A percentile compares a stretch with the other conserved stretches of the same genome.
These are phyloP conservation scores for Nasonovia ribisnigri DNA, from an alignment of 2,888 invertebrate species.

Conservation along the genomic window DNA sequence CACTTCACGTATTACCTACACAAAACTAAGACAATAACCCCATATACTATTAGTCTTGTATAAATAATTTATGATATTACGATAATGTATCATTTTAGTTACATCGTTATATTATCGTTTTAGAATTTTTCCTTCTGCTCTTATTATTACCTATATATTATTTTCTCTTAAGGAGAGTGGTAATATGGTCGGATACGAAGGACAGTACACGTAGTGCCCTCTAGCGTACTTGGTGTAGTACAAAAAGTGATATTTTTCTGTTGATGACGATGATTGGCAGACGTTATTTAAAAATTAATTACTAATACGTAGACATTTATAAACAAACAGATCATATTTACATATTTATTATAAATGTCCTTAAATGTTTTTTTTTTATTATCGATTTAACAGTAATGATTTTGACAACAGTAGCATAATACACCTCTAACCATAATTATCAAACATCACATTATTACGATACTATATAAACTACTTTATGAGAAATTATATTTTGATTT, in stretches of 20 bases:
- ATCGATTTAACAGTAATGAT: neutral
- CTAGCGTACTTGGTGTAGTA: neutral
- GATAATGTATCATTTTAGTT: neutral
- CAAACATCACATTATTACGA: too few species aligned
- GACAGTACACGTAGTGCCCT: neutral
- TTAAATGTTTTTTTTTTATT: too few species aligned
- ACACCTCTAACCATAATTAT: neutral
- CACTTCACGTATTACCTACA: neutral
- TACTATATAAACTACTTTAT: neutral
- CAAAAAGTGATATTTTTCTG: neutral
- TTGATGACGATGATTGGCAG: neutral
- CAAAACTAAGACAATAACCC: neutral
- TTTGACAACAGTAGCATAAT: neutral
- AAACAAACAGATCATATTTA: neutral
- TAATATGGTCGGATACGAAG: neutral
- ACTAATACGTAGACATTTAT: neutral
- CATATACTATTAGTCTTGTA: neutral
- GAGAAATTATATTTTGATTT: neutral
- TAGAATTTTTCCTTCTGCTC: too few species aligned
- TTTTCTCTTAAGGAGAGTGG: too few species aligned
- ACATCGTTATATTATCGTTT: too few species aligned
- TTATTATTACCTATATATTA: too few species aligned
- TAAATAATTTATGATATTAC: neutral
- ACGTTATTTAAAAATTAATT: neutral
- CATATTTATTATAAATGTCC: neutral